Evolutionary conservation across 2,113 vertebrate genomes (phyloP).

Genomic region (Dasyornis broadbenti): DNA sequence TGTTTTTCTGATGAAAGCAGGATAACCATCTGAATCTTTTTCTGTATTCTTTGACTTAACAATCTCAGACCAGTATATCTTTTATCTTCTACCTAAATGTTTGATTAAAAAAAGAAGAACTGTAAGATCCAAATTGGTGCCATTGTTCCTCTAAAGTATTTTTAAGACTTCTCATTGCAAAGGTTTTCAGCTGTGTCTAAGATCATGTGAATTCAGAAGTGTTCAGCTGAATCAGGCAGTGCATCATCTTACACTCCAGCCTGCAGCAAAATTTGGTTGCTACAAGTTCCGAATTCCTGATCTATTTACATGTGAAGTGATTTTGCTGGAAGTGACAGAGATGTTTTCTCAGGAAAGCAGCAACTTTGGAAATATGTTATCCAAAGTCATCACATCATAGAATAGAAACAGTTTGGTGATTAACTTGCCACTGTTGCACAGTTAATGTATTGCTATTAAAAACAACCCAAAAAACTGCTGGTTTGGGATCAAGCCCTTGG

Average conservation of each 20-base stretch:
- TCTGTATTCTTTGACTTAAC: not conserved
- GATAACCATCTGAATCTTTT: not conserved
- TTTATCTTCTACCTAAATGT: not conserved
- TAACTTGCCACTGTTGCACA: not conserved
- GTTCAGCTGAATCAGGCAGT: not conserved
- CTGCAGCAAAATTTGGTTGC: not conserved
- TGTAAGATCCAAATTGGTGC: not conserved
- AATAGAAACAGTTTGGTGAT: not conserved
- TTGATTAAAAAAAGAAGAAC: not conserved
- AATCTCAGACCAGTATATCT: not conserved
- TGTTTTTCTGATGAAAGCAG: not conserved
- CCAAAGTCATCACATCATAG: not conserved
- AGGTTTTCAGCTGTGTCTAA: not conserved
- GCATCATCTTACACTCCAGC: not conserved
- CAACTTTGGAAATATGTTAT: accelerated
- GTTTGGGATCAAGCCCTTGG: not conserved
- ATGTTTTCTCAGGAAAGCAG: not conserved
- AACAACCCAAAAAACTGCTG: not conserved
- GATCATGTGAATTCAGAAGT: not conserved
- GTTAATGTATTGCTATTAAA: not conserved
- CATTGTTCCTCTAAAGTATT: not conserved
- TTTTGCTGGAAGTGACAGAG: not conserved
- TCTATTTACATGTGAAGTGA: not conserved
- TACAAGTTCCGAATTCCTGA: not conserved
- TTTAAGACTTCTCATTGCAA: not conserved